Conservation (phyloP, 2,888 invertebrate genomes). For the Agrilus mali region DNA sequence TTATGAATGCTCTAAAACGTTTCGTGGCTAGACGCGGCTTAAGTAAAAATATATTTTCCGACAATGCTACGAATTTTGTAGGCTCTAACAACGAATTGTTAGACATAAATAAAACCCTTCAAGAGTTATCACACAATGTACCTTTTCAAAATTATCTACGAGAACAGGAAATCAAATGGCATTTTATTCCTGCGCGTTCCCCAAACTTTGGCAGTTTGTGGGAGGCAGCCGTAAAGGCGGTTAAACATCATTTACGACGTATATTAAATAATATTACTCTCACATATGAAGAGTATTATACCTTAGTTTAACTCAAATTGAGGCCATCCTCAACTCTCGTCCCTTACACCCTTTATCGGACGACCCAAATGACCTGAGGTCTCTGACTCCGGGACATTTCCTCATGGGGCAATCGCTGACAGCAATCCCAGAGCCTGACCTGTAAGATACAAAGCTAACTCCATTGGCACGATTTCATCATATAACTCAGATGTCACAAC, state of each 20-base stretch:
- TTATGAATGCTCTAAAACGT: slow-evolving; percentile 9
- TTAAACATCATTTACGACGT: slow-evolving; percentile 6
- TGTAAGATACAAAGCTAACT: no score
- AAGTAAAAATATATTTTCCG: slow-evolving; percentile 4
- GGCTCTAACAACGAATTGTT: slow-evolving; percentile 9
- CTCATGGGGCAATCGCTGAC: slow-evolving; percentile 1
- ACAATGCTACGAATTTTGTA: slow-evolving; percentile 12
- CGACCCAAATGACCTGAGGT: slow-evolving; percentile 4
- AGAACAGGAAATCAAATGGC: slow-evolving; percentile 5
- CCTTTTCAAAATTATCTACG: slow-evolving; percentile 1
- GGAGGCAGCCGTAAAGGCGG: slow-evolving; percentile 8
- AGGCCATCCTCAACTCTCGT: slow-evolving; percentile 2
- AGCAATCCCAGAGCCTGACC: no score
- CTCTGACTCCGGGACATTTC: slow-evolving; percentile 6
- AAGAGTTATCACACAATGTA: background rate
- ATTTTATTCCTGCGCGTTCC: slow-evolving; percentile 5
- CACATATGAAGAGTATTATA: slow-evolving; percentile 3
- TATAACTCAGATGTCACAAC: no score
- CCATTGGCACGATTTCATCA: no score
- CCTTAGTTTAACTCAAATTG: background rate
- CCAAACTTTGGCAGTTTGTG: slow-evolving; percentile 7
- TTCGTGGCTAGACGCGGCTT: slow-evolving; percentile 10
- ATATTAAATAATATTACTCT: slow-evolving; percentile 1
- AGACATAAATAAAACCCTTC: background rate
- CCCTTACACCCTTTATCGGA: slow-evolving; percentile 2